Evolutionary conservation across 2,888 invertebrate genomes (phyloP).

Genomic region (Ctenicera cuprea): DNA sequence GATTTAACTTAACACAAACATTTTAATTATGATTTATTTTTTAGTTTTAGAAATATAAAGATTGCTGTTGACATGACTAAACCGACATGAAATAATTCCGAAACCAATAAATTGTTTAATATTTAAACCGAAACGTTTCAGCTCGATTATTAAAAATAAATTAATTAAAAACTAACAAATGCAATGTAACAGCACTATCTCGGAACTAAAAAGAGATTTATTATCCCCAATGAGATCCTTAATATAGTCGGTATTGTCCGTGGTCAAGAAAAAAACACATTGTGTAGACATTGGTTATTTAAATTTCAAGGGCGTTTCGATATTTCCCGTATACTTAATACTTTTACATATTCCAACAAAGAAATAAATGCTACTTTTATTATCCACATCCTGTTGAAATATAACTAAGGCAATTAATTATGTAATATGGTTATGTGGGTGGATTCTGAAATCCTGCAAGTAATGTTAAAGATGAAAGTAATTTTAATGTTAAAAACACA

Average conservation of each 20-base stretch:
- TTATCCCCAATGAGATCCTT: constrained; percentile 30
- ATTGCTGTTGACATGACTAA: no score
- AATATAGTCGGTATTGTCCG: constrained; percentile 48
- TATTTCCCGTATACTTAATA: constrained; percentile 37
- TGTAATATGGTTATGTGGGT: background rate
- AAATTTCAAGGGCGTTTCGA: constrained; percentile 51
- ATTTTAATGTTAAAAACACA: no score
- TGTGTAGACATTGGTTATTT: constrained; percentile 50
- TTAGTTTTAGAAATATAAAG: no score
- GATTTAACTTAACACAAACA: no score
- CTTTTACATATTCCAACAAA: constrained; percentile 41
- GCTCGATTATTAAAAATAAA: no score
- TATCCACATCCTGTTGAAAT: constrained; percentile 32
- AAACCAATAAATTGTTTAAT: no score
- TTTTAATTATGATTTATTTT: no score
- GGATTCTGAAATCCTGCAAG: background rate
- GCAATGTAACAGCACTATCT: no score
- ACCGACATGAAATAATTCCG: no score
- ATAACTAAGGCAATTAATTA: background rate
- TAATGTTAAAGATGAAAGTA: no score
- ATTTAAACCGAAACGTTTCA: no score
- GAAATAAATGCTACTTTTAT: constrained; percentile 1
- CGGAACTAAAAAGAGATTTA: background rate
- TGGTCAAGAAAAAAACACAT: constrained; percentile 51
- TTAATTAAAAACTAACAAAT: no score